These are phyloP conservation scores for Dicerorhinus sumatrensis DNA, from an alignment of 2,113 vertebrate genomes.

Conservation along the genomic window DNA sequence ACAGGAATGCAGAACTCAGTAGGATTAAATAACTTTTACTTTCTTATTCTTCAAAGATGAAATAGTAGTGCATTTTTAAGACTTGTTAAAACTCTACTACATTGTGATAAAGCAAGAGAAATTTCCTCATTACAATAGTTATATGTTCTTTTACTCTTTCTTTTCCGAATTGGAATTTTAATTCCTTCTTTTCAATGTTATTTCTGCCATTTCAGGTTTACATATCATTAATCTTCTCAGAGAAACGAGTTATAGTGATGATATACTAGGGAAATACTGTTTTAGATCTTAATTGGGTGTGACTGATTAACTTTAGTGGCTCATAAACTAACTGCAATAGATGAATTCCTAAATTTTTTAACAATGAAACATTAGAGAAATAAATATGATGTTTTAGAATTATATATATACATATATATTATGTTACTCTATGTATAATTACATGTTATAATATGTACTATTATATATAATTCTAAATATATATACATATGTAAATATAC, in stretches of 20 bases:
- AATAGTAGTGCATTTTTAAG: background rate
- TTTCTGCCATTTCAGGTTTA: background rate
- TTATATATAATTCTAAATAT: background rate
- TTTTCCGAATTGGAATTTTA: background rate
- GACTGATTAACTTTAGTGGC: conserved; percentile 16
- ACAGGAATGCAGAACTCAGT: background rate
- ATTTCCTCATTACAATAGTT: background rate
- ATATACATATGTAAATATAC: background rate
- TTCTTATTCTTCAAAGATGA: background rate
- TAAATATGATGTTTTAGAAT: background rate
- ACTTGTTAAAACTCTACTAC: background rate
- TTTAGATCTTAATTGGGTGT: conserved; percentile 43
- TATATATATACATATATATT: background rate
- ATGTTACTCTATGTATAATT: background rate
- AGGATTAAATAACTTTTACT: background rate
- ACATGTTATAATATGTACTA: too few relatives aligned
- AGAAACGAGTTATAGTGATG: background rate
- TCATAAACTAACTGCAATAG: background rate
- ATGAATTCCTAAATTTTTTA: background rate
- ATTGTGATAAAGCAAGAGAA: background rate
- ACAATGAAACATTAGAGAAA: background rate
- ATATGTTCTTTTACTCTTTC: background rate
- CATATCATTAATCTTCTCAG: background rate
- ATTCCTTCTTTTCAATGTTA: background rate
- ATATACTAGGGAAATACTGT: background rate